Evolutionary conservation across 2,113 vertebrate genomes (phyloP), one percentile per base, ranked within the genome.

Genomic region (Anarhynchus alexandrinus): DNA sequence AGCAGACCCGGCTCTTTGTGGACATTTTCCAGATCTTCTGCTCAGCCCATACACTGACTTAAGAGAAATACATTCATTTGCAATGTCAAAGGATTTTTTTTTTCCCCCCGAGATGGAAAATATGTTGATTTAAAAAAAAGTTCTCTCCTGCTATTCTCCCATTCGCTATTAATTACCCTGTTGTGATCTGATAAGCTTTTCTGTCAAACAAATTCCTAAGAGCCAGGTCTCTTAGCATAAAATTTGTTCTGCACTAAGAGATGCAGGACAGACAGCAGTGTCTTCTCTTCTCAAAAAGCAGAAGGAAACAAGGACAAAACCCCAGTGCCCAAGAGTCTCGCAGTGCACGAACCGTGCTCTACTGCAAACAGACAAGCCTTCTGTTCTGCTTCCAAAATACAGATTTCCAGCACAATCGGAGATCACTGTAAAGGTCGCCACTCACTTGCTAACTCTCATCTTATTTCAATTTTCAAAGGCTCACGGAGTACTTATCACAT

Each of bases 381-480:
- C 67, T 34, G 11, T 42, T 70, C 87, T 51, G 70, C 87, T 86
- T 78, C 59, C 92, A 72, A 88, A 81, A 58, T 5, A 61, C 54
- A 36, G 43, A 58, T 38, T 86, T 49, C 86, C 81, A 91, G 55
- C 81, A 64, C 80, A 72, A 54, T 8, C 9, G 3, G 45, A 87
- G 59, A 57, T 54, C 40, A 14, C 47, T 8, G 5, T 5, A 72
- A 69, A 81, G 20, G 42, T 23, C 64, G 42, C 74, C 78, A 58
- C 54, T 86, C 86, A 52, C 82, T 51, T 51, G 49, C 49, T 95
- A 55, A 45, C 47, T 40, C 85, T 76, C 64, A 38, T 13, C 69
- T 72, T 30, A 65, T 65, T 90, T 70, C 83, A 65, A 1, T 73
- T 95, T 93, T 45, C 81, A 69, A 88, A 94, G 58, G 49, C 73